Evolutionary conservation across 2,113 vertebrate genomes (phyloP), one percentile per base, ranked within the genome.

Genomic region (Erpornis zantholeuca): DNA sequence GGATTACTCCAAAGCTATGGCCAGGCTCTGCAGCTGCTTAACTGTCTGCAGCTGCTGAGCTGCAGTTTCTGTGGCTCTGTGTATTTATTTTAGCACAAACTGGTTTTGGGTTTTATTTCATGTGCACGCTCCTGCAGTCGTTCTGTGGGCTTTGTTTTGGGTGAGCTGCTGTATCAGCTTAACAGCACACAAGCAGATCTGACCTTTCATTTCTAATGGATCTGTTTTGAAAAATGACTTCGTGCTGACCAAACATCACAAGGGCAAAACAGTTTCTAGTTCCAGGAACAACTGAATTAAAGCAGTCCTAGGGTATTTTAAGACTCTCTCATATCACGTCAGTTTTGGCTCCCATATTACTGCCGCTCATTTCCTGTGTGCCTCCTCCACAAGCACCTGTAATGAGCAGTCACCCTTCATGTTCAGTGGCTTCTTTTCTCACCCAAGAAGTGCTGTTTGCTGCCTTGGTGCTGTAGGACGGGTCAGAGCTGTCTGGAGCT

Each of bases 41-140:
- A 81, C 56, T 86, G 71, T 69, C 61, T 87, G 79, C 82, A 94
- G 86, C 91, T 91, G 83, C 86, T 84, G 77, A 89, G 15, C 57
- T 82, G 61, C 23, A 15, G 12, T 79, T 84, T 93, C 53, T 75
- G 59, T 91, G 92, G 71, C 33, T 61, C 53, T 47, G 50, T 47
- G 61, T 71, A 33, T 93, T 93, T 86, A 83, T 92, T 88, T 94
- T 66, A 78, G 88, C 49, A 60, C 70, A 75, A 75, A 75, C 60
- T 90, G 65, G 44, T 64, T 92, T 94, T 0, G 4, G 81, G 54
- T 79, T 88, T 86, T 95, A 63, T 78, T 95, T 88, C 40, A 11
- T 16, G 31, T 61, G 56, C 23, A 19, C 2, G 0, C 40, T 88
- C 44, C 75, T 79, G 69, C 44, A 60, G 40, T 49, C 16, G 0